Base-by-base conservation (phyloP, 1,140 invertebrate species). In the Drosophila paulistorum region DNA sequence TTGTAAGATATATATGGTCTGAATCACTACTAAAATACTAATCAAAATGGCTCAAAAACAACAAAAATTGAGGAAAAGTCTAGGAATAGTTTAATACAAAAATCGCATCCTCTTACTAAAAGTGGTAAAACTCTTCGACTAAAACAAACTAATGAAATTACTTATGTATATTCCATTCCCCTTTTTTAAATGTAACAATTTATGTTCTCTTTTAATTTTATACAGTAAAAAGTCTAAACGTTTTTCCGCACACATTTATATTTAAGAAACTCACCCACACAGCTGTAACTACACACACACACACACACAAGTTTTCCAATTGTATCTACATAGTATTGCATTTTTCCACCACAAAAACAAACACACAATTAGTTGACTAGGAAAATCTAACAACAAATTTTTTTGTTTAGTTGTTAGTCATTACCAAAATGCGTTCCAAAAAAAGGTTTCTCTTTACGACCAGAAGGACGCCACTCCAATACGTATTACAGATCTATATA, bases 391-490 rank as follows among this genome's bases (percentile, higher is more conserved):
- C n/a, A 58, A 58, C 4, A 59, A 17, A 17, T 17, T 37, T 59
- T 59, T 14, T 35, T 51, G 17, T 51, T 51, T 51, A 23, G 45
- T 51, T 51, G 9, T 51, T 48, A 75, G 33, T 64, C 57, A 77
- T 62, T 59, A 59, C 35, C 33, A 33, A 11, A 59, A 66, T 11
- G 42, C 30, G 33, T 20, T 54, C 51, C 39, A 63, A 11, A 7
- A 48, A 58, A 45, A 26, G 41, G 37, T 62, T 62, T 62, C 60
- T 62, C 35, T 62, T 42, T 62, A 62, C 17, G 57, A 17, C 57
- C 57, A 39, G 37, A 13, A 17, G 57, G 33, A 59, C 30, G 60
- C 41, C 26, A 30, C 26, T 45, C 42, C 26, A 64, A 73, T 59
- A 65, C 59, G 66, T 51, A 68, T 42, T 58, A 13, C 37, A 61